A percentile compares a stretch with the other conserved stretches of the same genome.
Conservation (phyloP, 2,888 invertebrate species). For the Sarcophaga subvicina region DNA sequence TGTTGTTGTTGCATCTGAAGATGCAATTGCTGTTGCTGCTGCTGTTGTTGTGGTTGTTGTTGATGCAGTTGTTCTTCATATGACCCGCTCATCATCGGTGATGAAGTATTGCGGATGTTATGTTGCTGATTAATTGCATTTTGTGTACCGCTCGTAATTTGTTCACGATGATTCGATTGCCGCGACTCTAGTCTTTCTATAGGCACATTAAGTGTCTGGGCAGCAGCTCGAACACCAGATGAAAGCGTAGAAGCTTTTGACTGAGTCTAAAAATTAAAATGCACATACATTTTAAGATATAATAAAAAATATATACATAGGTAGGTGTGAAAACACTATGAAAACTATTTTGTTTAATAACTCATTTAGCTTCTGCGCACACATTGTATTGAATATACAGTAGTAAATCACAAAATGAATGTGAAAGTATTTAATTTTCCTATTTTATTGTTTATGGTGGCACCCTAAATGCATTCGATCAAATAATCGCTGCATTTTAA, state of each 20-base stretch:
- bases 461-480: slow-evolving; percentile 22
- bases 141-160: slow-evolving; percentile 29
- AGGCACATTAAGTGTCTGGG: slow-evolving; percentile 81
- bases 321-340: background rate
- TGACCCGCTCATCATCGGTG: slow-evolving; percentile 60
- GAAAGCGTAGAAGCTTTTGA: slow-evolving; percentile 81
- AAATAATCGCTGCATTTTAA: slow-evolving; percentile 32
- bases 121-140: slow-evolving; percentile 64
- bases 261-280: slow-evolving; percentile 76
- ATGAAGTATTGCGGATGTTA: slow-evolving; percentile 68
- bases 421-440: slow-evolving; percentile 32
- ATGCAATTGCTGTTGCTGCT: slow-evolving; percentile 71
- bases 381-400: slow-evolving; percentile 11
- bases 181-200: slow-evolving; percentile 81
- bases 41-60: slow-evolving; percentile 70
- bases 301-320: background rate
- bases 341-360: background rate
- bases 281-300: background rate
- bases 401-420: slow-evolving; percentile 20
- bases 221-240: slow-evolving; percentile 81
- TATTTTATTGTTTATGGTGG: slow-evolving; percentile 25
- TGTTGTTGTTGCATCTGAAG: slow-evolving; percentile 57
- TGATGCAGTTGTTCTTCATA: slow-evolving; percentile 68
- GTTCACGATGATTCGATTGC: slow-evolving; percentile 76
- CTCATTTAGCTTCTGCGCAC: background rate